phyloP scores from a whole-genome alignment of 2,113 vertebrate genomes.

The Verasper variegatus region DNA sequence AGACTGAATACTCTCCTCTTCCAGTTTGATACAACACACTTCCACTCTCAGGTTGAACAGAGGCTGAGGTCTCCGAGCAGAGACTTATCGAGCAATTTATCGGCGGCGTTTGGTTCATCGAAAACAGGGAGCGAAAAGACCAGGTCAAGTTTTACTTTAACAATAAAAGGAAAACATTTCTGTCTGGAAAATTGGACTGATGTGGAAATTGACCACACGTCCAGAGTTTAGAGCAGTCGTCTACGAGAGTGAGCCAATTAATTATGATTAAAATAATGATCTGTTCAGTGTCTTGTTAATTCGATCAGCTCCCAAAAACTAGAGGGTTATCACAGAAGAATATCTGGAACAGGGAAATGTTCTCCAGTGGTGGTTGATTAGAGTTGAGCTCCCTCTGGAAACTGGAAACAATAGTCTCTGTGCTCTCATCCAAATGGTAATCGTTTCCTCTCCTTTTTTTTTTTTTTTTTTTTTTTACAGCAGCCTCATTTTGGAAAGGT shows the following conservation, averaged over 20 bases:
- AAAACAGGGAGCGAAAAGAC: constrained; percentile 20
- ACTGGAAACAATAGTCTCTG: constrained; percentile 60
- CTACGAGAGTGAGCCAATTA: background rate
- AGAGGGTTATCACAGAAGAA: background rate
- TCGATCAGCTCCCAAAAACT: constrained; percentile 17
- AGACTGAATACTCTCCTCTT: background rate
- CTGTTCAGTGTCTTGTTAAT: background rate
- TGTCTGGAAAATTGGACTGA: too few relatives aligned
- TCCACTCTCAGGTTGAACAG: background rate
- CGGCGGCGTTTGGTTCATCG: constrained; percentile 34
- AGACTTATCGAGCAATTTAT: constrained; percentile 19
- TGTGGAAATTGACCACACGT: too few relatives aligned
- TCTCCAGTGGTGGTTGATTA: constrained; percentile 17
- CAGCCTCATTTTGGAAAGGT: constrained; percentile 42
- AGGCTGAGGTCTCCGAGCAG: constrained; percentile 26
- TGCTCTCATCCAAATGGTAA: constrained; percentile 55
- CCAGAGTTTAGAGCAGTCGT: background rate
- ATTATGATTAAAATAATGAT: constrained; percentile 27
- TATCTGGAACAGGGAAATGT: constrained; percentile 7
- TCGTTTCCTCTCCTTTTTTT: constrained; percentile 13
- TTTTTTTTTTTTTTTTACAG: constrained; percentile 11
- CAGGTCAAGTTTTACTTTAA: constrained; percentile 10
- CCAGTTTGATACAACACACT: background rate
- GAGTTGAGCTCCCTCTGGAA: background rate
- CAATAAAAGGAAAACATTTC: background rate